Evolutionary conservation across 2,797 vertebrate species (phyloP), one percentile per base, ranked within the genome.

Genomic region (Cynodonichthys magdalenae): DNA sequence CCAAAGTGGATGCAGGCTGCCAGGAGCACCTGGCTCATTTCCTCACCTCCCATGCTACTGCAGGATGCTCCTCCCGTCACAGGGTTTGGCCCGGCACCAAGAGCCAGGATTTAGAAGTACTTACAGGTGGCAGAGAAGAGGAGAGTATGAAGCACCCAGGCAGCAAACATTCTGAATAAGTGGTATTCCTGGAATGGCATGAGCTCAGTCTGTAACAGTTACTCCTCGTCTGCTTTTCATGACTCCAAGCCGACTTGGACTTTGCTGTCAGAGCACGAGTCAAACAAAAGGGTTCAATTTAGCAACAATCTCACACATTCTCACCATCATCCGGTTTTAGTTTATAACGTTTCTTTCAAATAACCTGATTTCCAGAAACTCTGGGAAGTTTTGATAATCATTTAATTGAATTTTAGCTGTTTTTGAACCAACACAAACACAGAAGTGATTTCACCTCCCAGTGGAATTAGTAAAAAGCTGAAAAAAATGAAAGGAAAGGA

Each of bases 11-110:
- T 63, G 64, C 27, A 68, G 53, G 11, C 67, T 67, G 78, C 75
- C 77, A 69, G 70, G 44, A 78, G 63, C 71, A 77, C 71, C 81
- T 81, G 81, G 74, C 78, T 60, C 77, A 81, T 69, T 80, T 84
- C 80, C 67, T 83, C 80, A 75, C 66, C 67, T 75, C 70, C 58
- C 58, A 72, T 50, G 55, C 70, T 63, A 49, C 80, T 70, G 81
- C 80, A 71, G 80, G 89, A 85, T 61, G 75, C 39, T 71, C 49
- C 75, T 77, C 74, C 60, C 42, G 44, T 80, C 71, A 46, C 77
- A 61, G 55, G 54, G 67, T 63, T 55, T 83, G 81, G 81, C 77
- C 68, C 66, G 34, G 34, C 53, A 66, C 77, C 82, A 79, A 71
- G 62, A 79, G 31, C 53, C 31, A 54, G 64, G 77, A 87, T 85